A percentile compares a stretch with the other conserved stretches of the same genome.
Conservation (phyloP, 1,140 invertebrate species). For the Helicoverpa armigera region DNA sequence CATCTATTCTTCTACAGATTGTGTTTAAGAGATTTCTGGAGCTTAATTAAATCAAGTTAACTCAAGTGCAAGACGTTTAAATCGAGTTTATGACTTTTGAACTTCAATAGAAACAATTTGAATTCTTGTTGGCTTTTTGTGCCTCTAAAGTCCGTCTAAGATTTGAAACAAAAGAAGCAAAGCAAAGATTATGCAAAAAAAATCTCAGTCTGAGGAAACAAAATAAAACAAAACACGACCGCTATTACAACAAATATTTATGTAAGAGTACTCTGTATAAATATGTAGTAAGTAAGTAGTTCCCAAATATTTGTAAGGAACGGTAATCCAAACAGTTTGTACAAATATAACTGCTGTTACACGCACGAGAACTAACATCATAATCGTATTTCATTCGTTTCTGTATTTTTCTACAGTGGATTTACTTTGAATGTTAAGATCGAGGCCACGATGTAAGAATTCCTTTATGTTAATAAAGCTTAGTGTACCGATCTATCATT, state of each 20-base stretch:
- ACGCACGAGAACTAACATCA: background rate
- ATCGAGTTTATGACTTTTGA: no score
- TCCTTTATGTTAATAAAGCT: no score
- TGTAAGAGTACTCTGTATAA: background rate
- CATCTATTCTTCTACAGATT: no score
- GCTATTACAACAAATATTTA: slow-evolving; percentile 1
- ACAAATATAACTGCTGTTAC: background rate
- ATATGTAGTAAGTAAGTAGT: background rate
- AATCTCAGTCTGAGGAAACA: background rate
- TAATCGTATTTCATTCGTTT: background rate
- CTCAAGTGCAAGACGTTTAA: no score
- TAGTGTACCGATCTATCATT: no score
- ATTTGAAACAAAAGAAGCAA: background rate
- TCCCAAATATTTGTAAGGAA: background rate
- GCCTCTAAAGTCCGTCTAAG: no score
- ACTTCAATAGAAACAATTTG: no score
- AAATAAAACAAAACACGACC: background rate
- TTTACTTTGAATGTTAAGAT: background rate
- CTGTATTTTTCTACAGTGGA: background rate
- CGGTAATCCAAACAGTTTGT: slow-evolving; percentile 6
- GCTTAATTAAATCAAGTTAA: no score
- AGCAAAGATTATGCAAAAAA: background rate
- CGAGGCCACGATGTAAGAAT: background rate
- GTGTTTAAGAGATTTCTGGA: no score
- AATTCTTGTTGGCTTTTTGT: no score